These are phyloP conservation scores for Lepisosteus oculatus DNA, from an alignment of 2,113 vertebrate genomes.

Conservation along the genomic window DNA sequence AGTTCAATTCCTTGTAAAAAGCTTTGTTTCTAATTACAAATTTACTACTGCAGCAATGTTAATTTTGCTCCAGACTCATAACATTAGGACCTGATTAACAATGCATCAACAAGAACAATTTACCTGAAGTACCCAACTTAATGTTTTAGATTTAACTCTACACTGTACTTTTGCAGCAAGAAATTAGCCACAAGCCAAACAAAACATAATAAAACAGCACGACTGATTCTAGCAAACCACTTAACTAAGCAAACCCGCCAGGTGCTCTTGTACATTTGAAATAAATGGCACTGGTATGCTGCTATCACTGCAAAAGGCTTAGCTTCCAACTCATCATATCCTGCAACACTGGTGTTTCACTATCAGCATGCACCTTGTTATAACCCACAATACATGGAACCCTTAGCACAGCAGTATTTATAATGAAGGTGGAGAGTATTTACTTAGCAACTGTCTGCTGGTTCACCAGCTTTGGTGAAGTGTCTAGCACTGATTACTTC, in stretches of 20 bases:
- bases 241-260: too few species aligned
- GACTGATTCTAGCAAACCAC: too few species aligned
- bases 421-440: conserved; percentile 22
- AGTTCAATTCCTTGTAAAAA: too few species aligned
- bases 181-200: too few species aligned
- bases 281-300: not conserved
- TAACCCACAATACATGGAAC: conserved; percentile 28
- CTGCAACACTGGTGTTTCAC: conserved; percentile 17
- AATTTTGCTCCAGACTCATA: conserved; percentile 5
- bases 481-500: conserved; percentile 29
- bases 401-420: conserved; percentile 22
- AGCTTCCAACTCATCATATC: not conserved
- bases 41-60: too few species aligned
- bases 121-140: too few species aligned
- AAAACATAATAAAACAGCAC: too few species aligned
- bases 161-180: too few species aligned
- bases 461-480: conserved; percentile 11
- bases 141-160: too few species aligned
- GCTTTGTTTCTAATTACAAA: too few species aligned
- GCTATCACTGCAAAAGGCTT: conserved; percentile 6
- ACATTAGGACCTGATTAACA: conserved; percentile 2
- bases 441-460: conserved; percentile 32
- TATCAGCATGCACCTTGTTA: conserved; percentile 9
- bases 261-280: too few species aligned
- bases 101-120: conserved; percentile 1